Percentiles rank a stretch among this genome's conserved stretches.
phyloP scores from a whole-genome alignment of 2,797 vertebrate genomes.

The Rhyacichthys aspro region DNA sequence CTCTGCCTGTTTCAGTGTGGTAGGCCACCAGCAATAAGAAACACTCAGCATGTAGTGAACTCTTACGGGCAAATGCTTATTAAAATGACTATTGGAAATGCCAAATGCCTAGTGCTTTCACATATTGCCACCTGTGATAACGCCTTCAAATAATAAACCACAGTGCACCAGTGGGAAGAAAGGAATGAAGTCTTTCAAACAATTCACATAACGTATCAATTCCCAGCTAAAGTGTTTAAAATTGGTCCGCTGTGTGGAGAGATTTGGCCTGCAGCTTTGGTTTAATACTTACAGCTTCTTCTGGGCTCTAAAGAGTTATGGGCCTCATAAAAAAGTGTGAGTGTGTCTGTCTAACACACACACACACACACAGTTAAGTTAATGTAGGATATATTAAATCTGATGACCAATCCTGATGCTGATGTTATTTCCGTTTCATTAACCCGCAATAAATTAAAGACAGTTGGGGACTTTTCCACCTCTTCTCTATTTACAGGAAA shows the following conservation, averaged over 20 bases:
- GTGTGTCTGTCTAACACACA: not conserved
- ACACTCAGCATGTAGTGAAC: not conserved
- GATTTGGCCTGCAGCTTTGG: slow-evolving; percentile 61
- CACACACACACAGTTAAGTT: slow-evolving; percentile 17
- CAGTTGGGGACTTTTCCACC: slow-evolving; percentile 13
- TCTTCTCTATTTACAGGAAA: slow-evolving; percentile 1
- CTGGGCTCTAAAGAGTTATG: slow-evolving; percentile 65
- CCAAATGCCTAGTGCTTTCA: not conserved
- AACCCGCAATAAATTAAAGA: slow-evolving; percentile 61
- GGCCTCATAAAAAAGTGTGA: slow-evolving; percentile 56
- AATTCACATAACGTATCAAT: slow-evolving; percentile 24
- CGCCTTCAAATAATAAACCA: not conserved
- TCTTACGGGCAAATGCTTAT: not conserved
- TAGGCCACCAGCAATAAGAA: not conserved
- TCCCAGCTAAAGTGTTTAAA: slow-evolving; percentile 47
- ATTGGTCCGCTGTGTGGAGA: slow-evolving; percentile 53
- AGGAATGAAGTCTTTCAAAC: slow-evolving; percentile 15
- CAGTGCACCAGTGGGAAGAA: not conserved
- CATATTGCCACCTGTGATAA: not conserved
- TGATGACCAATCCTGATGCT: slow-evolving; percentile 44
- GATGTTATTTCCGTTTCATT: slow-evolving; percentile 68
- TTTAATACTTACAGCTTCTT: slow-evolving; percentile 59
- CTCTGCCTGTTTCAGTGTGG: not conserved
- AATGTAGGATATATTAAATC: slow-evolving; percentile 16
- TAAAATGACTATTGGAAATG: not conserved